Conservation (phyloP, 2,888 invertebrate genomes). For the Therioaphis trifolii region DNA sequence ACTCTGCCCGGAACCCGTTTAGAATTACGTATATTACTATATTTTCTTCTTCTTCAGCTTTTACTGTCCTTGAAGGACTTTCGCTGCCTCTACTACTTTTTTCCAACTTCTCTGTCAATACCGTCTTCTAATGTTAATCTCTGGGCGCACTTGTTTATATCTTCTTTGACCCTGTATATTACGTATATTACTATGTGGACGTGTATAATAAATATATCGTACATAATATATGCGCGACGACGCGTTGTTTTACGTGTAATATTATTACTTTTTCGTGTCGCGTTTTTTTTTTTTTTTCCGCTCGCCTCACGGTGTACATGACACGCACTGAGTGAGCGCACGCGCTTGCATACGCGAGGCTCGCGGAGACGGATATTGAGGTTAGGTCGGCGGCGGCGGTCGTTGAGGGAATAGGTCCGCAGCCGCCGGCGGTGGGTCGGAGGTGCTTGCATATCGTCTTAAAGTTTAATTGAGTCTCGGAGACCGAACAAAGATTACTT, state of each 20-base stretch:
- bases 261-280: neutral
- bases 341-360: neutral
- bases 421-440: slow-evolving; percentile 45
- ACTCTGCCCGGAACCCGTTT: too few species aligned
- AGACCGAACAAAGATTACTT: slow-evolving; percentile 66
- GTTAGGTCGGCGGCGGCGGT: slow-evolving; percentile 56
- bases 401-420: slow-evolving; percentile 53
- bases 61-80: too few species aligned
- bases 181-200: too few species aligned
- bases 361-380: slow-evolving; percentile 28
- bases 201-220: too few species aligned
- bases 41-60: too few species aligned
- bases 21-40: too few species aligned
- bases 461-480: slow-evolving; percentile 80
- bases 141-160: too few species aligned
- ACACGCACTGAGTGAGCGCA: neutral
- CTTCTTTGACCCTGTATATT: too few species aligned
- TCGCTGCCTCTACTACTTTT: too few species aligned
- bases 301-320: neutral
- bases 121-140: too few species aligned
- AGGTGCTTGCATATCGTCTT: slow-evolving; percentile 73
- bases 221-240: too few species aligned
- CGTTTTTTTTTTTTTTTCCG: neutral
- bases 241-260: neutral
- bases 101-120: too few species aligned